Conservation (phyloP, 2,797 vertebrate genomes). For the Philypnodon macrostomus region DNA sequence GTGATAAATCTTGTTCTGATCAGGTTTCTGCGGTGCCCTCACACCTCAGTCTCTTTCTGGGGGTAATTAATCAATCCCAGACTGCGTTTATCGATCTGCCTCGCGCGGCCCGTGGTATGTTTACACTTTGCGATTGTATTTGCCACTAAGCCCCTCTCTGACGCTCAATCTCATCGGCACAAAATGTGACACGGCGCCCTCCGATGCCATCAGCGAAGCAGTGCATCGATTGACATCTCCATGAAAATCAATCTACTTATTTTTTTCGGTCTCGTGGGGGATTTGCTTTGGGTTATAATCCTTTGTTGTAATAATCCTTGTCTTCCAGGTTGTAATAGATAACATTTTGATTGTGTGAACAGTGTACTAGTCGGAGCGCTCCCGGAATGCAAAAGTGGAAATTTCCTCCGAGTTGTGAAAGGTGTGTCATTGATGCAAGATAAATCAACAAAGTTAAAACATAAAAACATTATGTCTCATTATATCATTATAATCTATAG, state of each 20-base stretch:
- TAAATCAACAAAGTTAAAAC: background rate
- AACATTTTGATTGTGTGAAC: slow-evolving; percentile 36
- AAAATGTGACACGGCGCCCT: slow-evolving; percentile 72
- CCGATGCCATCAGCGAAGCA: slow-evolving; percentile 64
- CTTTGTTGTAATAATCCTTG: slow-evolving; percentile 57
- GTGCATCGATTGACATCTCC: slow-evolving; percentile 72
- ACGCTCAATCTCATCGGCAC: slow-evolving; percentile 74
- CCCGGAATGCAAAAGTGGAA: slow-evolving; percentile 8
- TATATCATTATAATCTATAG: no score
- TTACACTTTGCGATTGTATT: slow-evolving; percentile 78
- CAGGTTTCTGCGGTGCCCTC: slow-evolving; percentile 72
- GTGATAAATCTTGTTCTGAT: slow-evolving; percentile 79
- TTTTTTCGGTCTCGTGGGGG: slow-evolving; percentile 44
- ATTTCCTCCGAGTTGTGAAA: slow-evolving; percentile 10
- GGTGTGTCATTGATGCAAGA: background rate
- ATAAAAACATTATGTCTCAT: background rate
- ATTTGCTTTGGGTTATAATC: slow-evolving; percentile 66
- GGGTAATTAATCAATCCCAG: slow-evolving; percentile 79
- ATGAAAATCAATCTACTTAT: slow-evolving; percentile 75
- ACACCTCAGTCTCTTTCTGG: slow-evolving; percentile 73
- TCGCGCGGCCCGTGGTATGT: slow-evolving; percentile 65
- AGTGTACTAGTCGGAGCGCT: slow-evolving; percentile 25
- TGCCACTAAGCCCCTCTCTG: slow-evolving; percentile 75
- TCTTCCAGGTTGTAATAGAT: slow-evolving; percentile 35
- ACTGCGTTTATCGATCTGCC: slow-evolving; percentile 74